Evolutionary conservation across 1,140 invertebrate species (phyloP), one percentile per base, ranked within the genome.

Genomic region (Ditylenchus dipsaci): DNA sequence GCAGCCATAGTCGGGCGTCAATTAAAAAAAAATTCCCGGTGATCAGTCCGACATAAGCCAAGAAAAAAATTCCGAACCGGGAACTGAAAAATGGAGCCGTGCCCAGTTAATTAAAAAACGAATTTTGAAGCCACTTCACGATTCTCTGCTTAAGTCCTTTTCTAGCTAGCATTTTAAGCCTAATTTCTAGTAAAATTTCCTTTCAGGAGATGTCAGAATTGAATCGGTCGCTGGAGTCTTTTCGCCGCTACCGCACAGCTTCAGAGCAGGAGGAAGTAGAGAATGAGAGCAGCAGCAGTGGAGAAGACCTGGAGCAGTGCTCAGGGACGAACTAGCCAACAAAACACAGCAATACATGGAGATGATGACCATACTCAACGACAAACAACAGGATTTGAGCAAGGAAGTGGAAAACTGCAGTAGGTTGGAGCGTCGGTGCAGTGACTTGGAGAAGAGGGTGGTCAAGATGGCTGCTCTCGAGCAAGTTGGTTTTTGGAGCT

Each of bases 361-460:
- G 17, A 65, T 23, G 7, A 67, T 68, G 66, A 0, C 5, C 0
- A 7, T 56, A n/a, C 27, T 78, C n/a, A 70, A 63, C 42, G 27
- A 61, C 21, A 76, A 76, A 47, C 79, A 76, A 47, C 33, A 78
- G 11, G 75, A 76, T 61, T 21, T 79, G 15, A 67, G 60, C 15
- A 45, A 26, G n/a, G 65, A 63, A 42, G 56, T 27, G 21, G 77
- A 76, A 57, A 62, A 33, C n/a, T 23, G 27, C n/a, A 59, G 63
- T 23, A n/a, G 57, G 49, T 53, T 73, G 23, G 62, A 66, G 33
- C 33, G 67, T 33, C 59, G 65, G 33, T 60, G 49, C 33, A 30
- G 19, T 45, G 42, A 63, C 27, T 26, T 74, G 29, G 29, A 76
- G 45, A 53, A 27, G 19, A 21, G 68, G 17, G 57, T 60, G 15